Conservation (phyloP, 35 echinoderm and acorn worm genomes). For the Ophiothrix spiculata region DNA sequence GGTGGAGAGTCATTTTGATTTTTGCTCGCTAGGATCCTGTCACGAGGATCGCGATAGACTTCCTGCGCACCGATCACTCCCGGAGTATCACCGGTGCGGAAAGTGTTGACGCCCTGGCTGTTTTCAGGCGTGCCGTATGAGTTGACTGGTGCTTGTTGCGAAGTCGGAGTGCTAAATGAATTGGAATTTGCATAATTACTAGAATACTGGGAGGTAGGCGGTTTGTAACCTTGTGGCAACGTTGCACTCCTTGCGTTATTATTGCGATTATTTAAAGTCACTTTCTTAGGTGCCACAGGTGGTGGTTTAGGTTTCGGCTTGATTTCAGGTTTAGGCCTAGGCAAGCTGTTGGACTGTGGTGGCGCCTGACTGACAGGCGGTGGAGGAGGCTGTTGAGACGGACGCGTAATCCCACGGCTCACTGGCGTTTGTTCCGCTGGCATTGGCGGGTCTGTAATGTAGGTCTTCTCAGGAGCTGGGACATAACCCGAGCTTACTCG, state of each 20-base stretch:
- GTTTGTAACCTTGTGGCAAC: constrained; percentile 4
- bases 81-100: constrained; percentile 74
- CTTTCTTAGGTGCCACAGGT: constrained; percentile 39
- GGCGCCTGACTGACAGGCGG: constrained; percentile 48
- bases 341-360: constrained; percentile 9
- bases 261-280: not conserved
- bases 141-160: not conserved
- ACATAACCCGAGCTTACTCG: constrained; percentile 59
- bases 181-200: constrained; percentile 29
- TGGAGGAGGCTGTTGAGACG: constrained; percentile 18
- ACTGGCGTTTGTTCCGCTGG: constrained; percentile 23
- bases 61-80: constrained; percentile 95
- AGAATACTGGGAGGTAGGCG: constrained; percentile 31
- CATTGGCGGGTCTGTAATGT: constrained; percentile 22
- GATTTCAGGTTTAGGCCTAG: not conserved
- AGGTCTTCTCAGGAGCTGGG: constrained; percentile 48
- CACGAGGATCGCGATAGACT: constrained; percentile 77
- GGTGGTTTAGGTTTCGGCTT: constrained; percentile 54
- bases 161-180: constrained; percentile 26
- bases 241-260: constrained; percentile 27
- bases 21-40: constrained; percentile 45
- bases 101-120: constrained; percentile 50
- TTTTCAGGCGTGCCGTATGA: constrained; percentile 67
- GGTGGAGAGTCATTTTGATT: constrained; percentile 26
- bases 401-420: not conserved